Evolutionary conservation across 2,888 invertebrate species (phyloP).

Genomic region (Aplocera efformata): DNA sequence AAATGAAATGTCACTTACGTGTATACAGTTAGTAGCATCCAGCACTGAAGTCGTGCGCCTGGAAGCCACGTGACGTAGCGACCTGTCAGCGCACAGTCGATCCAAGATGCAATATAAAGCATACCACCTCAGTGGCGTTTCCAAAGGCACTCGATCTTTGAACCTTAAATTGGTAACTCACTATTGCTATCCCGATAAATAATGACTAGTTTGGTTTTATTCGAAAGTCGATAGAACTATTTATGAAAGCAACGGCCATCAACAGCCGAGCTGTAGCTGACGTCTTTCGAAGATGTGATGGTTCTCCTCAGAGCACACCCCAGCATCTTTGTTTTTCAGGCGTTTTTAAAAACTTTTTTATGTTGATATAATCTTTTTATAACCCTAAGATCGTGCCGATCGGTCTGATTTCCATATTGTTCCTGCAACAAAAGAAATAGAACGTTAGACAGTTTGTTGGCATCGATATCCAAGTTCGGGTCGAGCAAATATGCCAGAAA

Average conservation of each 20-base stretch:
- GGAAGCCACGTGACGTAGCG: constrained; percentile 82
- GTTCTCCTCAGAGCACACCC: constrained; percentile 70
- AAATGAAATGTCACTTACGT: constrained; percentile 73
- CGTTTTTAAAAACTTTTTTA: constrained; percentile 46
- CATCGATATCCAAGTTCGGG: constrained; percentile 42
- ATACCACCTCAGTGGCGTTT: constrained; percentile 76
- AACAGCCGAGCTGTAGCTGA: constrained; percentile 69
- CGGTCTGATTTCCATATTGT: constrained; percentile 61
- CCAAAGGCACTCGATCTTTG: constrained; percentile 47
- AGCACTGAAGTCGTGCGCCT: constrained; percentile 81
- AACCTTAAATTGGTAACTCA: constrained; percentile 65
- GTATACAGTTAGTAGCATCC: constrained; percentile 86
- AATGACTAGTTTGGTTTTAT: constrained; percentile 63
- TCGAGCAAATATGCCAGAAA: constrained; percentile 47
- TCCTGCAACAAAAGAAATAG: constrained; percentile 71
- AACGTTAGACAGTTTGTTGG: constrained; percentile 48
- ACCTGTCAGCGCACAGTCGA: constrained; percentile 81
- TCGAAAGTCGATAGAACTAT: constrained; percentile 57
- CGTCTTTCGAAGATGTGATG: constrained; percentile 50
- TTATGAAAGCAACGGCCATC: constrained; percentile 78
- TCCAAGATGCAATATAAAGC: constrained; percentile 78
- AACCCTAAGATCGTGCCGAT: constrained; percentile 42
- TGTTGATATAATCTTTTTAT: constrained; percentile 42
- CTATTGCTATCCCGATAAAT: constrained; percentile 42
- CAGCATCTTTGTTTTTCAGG: constrained; percentile 72